Base-by-base conservation (phyloP, 2,113 vertebrate species). In the Macquaria australasica region DNA sequence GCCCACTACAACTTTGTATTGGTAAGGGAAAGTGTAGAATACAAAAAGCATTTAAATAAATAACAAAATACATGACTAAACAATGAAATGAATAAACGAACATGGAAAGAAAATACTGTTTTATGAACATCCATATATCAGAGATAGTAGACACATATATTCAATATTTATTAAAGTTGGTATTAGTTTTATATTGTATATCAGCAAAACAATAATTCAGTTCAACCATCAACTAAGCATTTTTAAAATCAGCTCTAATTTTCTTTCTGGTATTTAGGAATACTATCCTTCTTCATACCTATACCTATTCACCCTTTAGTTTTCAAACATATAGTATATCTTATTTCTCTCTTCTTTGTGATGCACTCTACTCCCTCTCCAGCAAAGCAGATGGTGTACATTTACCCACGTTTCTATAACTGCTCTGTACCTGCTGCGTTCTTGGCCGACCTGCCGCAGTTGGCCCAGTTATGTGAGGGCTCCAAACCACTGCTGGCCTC, bases 391-490 rank as follows among this genome's bases (percentile, higher is more conserved):
- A 87, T 99, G 91, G 87, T 91, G 53, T 96, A 94, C 88, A 92
- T 95, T 79, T 96, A 96, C 86, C 98, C 98, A 73, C 96, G 95
- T 37, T 67, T 97, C 84, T 99, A 98, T 74, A 98, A 96, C 89
- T 99, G 97, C 85, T 98, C 96, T 18, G 93, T 98, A 23, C 97
- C 98, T 1, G 53, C 71, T 23, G 56, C 67, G 1, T 98, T 97
- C 89, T 83, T 76, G 31, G 79, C 62, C 31, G 93, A 97, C 34
- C 93, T 99, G 56, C 34, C 94, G 37, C 92, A 91, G 77, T 83
- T 99, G 85, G 89, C 93, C 62, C 92, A 94, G 81, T 92, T 98
- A 48, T 98, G 97, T 55, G 43, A 87, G 1, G 92, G 92, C 20
- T 88, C 92, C 53, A 91, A 68, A 50, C 89, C 95, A 2, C 85